phyloP scores from a whole-genome alignment of 2,888 invertebrate genomes.

The Cheilosia impressa region DNA sequence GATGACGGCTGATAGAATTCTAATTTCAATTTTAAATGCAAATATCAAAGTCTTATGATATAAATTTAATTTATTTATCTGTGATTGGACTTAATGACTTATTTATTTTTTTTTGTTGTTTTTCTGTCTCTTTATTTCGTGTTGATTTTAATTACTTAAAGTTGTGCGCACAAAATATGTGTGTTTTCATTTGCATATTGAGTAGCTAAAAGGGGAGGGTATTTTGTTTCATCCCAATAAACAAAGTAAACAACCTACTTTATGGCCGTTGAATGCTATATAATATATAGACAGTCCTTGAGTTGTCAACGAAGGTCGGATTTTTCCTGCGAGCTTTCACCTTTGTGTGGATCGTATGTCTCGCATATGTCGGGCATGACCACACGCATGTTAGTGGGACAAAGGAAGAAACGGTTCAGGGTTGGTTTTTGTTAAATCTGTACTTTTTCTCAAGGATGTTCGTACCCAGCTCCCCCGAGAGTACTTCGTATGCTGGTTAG shows the following conservation, averaged over 20 bases:
- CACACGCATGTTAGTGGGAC: background rate
- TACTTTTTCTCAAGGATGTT: too few species aligned
- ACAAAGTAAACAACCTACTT: conserved; percentile 36
- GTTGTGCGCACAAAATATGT: conserved; percentile 41
- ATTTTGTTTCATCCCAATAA: conserved; percentile 62
- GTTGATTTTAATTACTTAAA: conserved; percentile 39
- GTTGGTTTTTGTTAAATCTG: too few species aligned
- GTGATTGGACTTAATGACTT: conserved; percentile 79
- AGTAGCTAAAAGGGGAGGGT: conserved; percentile 53
- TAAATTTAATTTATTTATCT: conserved; percentile 77
- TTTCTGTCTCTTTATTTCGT: conserved; percentile 30
- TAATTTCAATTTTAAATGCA: conserved; percentile 75
- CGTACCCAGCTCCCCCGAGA: too few species aligned
- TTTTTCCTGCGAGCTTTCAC: conserved; percentile 35
- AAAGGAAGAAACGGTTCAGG: too few species aligned
- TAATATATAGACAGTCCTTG: conserved; percentile 27
- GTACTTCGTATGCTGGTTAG: too few species aligned
- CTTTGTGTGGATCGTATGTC: conserved; percentile 4
- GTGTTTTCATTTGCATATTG: conserved; percentile 64
- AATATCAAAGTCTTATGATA: conserved; percentile 69
- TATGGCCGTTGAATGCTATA: conserved; percentile 7
- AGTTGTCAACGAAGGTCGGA: background rate
- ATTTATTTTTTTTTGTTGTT: conserved; percentile 76
- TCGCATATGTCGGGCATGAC: background rate
- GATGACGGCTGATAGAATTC: conserved; percentile 52